These are phyloP conservation scores for Microcebus tavaratra DNA, from an alignment of 2,113 vertebrate genomes.

Conservation along the genomic window DNA sequence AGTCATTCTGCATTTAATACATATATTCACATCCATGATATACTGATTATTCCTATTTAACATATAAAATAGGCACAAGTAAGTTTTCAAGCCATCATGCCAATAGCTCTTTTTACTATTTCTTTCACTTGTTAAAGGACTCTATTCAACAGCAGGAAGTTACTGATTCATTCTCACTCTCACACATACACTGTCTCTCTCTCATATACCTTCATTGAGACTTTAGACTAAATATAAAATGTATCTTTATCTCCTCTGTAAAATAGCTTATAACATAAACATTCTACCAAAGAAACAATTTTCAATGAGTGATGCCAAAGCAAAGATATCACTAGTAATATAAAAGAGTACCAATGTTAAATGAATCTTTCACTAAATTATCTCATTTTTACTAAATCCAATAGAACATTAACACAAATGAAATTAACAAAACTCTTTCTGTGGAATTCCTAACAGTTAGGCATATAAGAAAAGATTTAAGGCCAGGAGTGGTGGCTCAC, in stretches of 20 bases:
- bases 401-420: neutral
- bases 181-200: neutral
- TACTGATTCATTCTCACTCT: neutral
- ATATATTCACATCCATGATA: neutral
- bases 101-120: neutral
- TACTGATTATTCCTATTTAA: constrained; percentile 3
- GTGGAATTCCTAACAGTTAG: neutral
- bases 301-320: constrained; percentile 14
- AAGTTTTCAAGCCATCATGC: neutral
- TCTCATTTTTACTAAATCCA: constrained; percentile 7
- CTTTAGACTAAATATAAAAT: constrained; percentile 1
- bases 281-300: constrained; percentile 19
- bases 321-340: constrained; percentile 9
- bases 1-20: neutral
- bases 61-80: constrained; percentile 1
- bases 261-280: constrained; percentile 32
- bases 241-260: neutral
- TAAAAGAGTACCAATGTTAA: neutral
- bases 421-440: neutral
- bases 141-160: neutral
- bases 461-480: neutral
- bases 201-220: neutral
- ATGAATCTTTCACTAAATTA: constrained; percentile 12
- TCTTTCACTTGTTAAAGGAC: neutral
- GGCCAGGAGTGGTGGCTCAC: too few relatives aligned